Base-by-base conservation (phyloP, 2,888 invertebrate genomes). In the Harmothoe impar region DNA sequence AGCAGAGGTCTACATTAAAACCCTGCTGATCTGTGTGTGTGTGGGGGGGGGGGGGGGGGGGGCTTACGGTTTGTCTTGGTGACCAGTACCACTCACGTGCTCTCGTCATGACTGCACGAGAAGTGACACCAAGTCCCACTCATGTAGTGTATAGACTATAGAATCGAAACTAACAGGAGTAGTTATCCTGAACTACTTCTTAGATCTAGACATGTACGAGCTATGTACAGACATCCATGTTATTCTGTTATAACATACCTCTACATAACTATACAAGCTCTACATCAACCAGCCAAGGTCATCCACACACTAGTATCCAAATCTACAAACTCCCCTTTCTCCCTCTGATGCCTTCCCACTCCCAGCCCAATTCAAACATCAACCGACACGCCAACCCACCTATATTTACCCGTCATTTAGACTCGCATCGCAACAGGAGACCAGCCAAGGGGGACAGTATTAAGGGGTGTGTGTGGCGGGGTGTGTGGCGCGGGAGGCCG, bases 351-450 rank as follows among this genome's bases (percentile, higher is more conserved):
- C 15, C 20, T 62, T 5, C 62, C 62, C 20, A 62, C 62, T 62
- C 20, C 62, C 15, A 20, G 23, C 62, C 62, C 62, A 62, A n/a
- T 62, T 20, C 62, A 62, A 62, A 62, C 62, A 62, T 62, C 62
- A 62, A 62, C 62, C 20, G 62, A 20, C 62, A 62, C 62, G 62
- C 62, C n/a, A 62, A 20, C 62, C 7, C 62, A n/a, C 7, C 62
- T 62, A 62, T 62, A 62, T 62, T 62, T 62, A 62, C 78, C 33
- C 31, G 78, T 78, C 78, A 78, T 78, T 35, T 78, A 78, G 33
- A 84, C 0, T n/a, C 62, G 62, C 62, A 62, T 62, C 62, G 62
- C n/a, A 62, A 62, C 52, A 85, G 85, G 85, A 23, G 29, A 29
- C 25, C n/a, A n/a, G 81, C 20, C 52, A 85, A 17, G 33, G n/a